Percentiles rank a stretch among this genome's conserved stretches.
phyloP scores from a whole-genome alignment of 2,113 vertebrate genomes.

The Odocoileus hemionus region DNA sequence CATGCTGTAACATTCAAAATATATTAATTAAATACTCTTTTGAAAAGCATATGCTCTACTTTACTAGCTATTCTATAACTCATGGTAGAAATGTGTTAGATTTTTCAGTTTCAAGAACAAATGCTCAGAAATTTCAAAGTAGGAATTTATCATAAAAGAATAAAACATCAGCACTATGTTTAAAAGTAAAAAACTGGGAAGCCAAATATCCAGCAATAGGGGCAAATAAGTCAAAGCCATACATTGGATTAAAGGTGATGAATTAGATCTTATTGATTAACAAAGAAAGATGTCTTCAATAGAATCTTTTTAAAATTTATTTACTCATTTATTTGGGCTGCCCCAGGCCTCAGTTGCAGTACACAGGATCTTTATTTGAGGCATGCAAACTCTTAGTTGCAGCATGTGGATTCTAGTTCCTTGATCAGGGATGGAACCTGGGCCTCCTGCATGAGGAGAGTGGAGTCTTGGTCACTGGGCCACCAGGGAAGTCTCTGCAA shows the following conservation, averaged over 20 bases:
- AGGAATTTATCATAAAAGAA: conserved; percentile 5
- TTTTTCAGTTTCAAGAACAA: neutral
- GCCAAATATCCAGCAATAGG: neutral
- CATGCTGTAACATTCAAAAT: neutral
- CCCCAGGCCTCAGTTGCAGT: neutral
- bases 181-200: conserved; percentile 1
- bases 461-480: neutral
- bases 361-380: neutral
- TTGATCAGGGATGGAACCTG: neutral
- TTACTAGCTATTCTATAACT: neutral
- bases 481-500: neutral
- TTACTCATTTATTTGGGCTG: neutral
- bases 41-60: neutral
- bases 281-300: neutral
- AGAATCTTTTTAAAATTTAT: neutral
- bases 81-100: neutral
- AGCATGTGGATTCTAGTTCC: neutral
- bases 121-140: neutral
- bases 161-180: neutral
- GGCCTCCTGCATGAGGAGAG: neutral
- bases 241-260: neutral
- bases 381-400: neutral
- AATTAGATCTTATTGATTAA: neutral
- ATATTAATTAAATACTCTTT: conserved; percentile 2
- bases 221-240: neutral